Conservation (phyloP, 2,113 vertebrate species). For the Tenebrosternarchus preto region DNA sequence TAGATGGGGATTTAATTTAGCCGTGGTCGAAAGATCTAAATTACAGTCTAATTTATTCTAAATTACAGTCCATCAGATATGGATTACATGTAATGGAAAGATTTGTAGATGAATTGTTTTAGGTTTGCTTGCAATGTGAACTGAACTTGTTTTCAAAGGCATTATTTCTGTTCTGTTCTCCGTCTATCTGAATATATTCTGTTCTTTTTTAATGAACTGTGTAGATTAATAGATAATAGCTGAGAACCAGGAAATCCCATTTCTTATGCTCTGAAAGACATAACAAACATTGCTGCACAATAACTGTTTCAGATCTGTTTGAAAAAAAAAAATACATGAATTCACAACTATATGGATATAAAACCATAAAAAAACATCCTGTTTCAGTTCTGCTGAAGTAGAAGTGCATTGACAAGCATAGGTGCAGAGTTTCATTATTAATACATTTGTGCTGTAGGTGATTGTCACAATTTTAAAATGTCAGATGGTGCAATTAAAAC, state of each 20-base stretch:
- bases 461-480: conserved; percentile 34
- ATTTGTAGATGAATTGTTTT: no score
- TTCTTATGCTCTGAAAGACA: not conserved
- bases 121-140: not conserved
- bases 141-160: not conserved
- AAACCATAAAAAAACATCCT: not conserved
- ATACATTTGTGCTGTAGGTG: conserved; percentile 35
- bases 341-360: conserved; percentile 25
- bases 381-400: conserved; percentile 15
- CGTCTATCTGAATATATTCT: not conserved
- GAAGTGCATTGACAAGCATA: conserved; percentile 27
- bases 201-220: not conserved
- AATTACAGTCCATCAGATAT: no score
- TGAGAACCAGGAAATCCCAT: not conserved
- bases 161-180: not conserved
- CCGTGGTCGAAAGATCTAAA: no score
- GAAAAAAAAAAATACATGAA: conserved; percentile 11
- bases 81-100: no score
- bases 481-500: conserved; percentile 37
- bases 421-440: conserved; percentile 33
- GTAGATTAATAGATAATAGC: not conserved
- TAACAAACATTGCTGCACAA: no score
- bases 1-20: no score
- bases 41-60: no score
- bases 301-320: not conserved